Percentiles rank a stretch among this genome's conserved stretches.
Conservation (phyloP, 2,888 invertebrate genomes). For the Linnaemya vulpina region DNA sequence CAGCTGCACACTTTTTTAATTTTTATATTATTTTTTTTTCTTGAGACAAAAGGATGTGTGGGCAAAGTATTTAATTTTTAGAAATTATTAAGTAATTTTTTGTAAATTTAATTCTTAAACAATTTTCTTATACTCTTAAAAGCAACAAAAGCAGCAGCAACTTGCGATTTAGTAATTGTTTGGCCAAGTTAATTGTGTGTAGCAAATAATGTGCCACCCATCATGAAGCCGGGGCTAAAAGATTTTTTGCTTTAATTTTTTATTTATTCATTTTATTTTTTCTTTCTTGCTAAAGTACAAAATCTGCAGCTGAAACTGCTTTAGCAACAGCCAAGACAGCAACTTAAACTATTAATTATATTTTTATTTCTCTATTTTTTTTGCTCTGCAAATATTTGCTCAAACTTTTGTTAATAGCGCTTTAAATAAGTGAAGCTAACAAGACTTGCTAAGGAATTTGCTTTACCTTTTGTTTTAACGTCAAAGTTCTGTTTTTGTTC, state of each 20-base stretch:
- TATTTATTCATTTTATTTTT: too few species aligned
- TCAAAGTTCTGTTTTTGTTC: not conserved
- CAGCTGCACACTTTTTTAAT: too few species aligned
- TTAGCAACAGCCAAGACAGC: slow-evolving; percentile 23
- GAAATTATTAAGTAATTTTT: too few species aligned
- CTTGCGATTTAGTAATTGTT: slow-evolving; percentile 26
- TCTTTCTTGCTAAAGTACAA: not conserved
- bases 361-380: slow-evolving; percentile 5
- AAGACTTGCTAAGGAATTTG: not conserved
- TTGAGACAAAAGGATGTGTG: too few species aligned
- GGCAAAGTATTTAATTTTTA: too few species aligned
- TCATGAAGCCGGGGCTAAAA: too few species aligned
- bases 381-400: slow-evolving; percentile 14
- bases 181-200: not conserved
- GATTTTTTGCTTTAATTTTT: too few species aligned
- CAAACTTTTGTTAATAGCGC: slow-evolving; percentile 14
- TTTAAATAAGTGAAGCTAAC: slow-evolving; percentile 2
- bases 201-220: not conserved
- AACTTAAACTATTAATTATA: slow-evolving; percentile 43
- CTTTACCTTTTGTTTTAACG: slow-evolving; percentile 2
- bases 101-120: too few species aligned
- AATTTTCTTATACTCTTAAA: too few species aligned
- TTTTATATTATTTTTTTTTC: too few species aligned
- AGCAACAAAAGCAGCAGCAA: not conserved
- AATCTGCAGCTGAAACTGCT: slow-evolving; percentile 4